These are phyloP conservation scores for Atrichornis clamosus DNA, from an alignment of 2,113 vertebrate species.

Conservation along the genomic window DNA sequence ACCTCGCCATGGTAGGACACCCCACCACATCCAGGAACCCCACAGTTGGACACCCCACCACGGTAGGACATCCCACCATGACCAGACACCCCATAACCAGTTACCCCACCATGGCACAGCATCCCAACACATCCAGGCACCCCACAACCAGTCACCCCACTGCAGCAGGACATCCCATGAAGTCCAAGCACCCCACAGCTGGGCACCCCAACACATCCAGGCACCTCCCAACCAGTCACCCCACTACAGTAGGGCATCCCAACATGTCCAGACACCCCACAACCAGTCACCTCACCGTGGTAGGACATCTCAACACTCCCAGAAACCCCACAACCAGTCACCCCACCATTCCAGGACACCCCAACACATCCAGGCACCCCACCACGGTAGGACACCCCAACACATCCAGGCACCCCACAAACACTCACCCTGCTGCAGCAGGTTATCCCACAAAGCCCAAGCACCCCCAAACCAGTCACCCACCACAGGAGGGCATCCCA, in stretches of 20 bases:
- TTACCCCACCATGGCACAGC: fast-evolving
- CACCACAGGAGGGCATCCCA: fast-evolving
- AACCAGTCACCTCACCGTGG: fast-evolving
- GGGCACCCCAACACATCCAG: fast-evolving
- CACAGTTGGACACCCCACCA: fast-evolving
- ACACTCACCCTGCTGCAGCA: too few relatives aligned
- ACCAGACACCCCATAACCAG: fast-evolving
- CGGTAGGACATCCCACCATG: fast-evolving
- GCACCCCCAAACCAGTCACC: fast-evolving
- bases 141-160: fast-evolving
- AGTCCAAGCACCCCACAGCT: fast-evolving
- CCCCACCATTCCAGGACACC: fast-evolving
- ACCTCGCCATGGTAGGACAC: fast-evolving
- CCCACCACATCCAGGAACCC: fast-evolving
- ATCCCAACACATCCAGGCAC: fast-evolving
- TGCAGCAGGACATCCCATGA: fast-evolving
- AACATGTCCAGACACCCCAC: fast-evolving
- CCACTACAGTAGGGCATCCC: fast-evolving
- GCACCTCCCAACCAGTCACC: neutral
- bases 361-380: neutral
- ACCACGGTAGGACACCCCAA: fast-evolving
- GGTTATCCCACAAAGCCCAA: too few relatives aligned
- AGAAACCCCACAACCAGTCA: fast-evolving
- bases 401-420: fast-evolving
- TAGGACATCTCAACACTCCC: fast-evolving